A percentile compares a stretch with the other conserved stretches of the same genome.
Evolutionary conservation across 2,113 vertebrate genomes (phyloP).

Genomic region (Pontoporia blainvillei): DNA sequence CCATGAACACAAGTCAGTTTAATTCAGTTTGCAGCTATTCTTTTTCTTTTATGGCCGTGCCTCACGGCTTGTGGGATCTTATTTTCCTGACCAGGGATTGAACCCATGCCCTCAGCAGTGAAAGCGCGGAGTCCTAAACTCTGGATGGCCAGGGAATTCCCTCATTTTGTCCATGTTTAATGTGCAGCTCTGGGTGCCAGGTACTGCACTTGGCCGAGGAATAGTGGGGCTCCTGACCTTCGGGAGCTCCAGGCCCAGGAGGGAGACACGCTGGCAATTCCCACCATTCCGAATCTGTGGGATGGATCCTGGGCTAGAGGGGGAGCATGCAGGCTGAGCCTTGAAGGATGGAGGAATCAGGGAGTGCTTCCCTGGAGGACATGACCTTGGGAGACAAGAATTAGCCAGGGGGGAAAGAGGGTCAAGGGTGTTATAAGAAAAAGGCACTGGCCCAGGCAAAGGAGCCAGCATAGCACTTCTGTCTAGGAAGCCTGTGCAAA

Average conservation of each 20-base stretch:
- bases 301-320: not conserved
- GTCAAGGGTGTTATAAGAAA: not conserved
- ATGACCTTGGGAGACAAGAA: not conserved
- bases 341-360: not conserved
- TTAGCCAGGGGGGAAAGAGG: not conserved
- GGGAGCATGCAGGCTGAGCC: not conserved
- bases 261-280: fast-evolving
- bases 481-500: not conserved
- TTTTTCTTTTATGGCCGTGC: too few relatives aligned
- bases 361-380: not conserved
- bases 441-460: not conserved
- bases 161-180: not conserved
- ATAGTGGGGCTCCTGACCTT: not conserved
- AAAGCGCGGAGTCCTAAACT: too few relatives aligned
- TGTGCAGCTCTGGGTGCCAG: not conserved
- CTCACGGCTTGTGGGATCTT: too few relatives aligned
- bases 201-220: fast-evolving
- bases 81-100: too few relatives aligned
- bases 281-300: fast-evolving
- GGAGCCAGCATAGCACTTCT: not conserved
- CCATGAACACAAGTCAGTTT: not conserved
- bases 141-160: too few relatives aligned
- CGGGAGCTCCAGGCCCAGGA: not conserved
- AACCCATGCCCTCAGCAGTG: too few relatives aligned
- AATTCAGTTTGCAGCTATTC: not conserved